These are phyloP conservation scores for pig (Sus scrofa) DNA, from an alignment of 2,113 vertebrate species.

Conservation along the genomic window DNA sequence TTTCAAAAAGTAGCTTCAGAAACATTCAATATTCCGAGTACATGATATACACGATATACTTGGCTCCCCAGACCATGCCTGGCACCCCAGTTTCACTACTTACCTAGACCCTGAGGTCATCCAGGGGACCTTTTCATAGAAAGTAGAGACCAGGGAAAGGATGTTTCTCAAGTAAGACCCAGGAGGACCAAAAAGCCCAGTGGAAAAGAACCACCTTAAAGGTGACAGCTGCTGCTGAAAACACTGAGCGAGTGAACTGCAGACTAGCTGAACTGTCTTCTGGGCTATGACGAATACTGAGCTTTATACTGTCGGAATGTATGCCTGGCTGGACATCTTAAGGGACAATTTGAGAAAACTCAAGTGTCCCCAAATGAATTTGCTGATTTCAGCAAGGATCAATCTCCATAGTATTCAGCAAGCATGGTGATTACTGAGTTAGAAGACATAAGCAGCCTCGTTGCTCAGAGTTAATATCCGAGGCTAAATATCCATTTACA, in stretches of 20 bases:
- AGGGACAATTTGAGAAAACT: conserved; percentile 38
- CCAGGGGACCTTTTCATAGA: not conserved
- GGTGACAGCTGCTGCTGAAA: not conserved
- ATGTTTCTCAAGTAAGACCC: not conserved
- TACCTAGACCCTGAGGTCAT: not conserved
- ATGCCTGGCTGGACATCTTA: conserved; percentile 21
- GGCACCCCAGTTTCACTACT: not conserved
- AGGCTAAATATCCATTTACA: conserved; percentile 44
- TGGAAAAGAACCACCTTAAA: not conserved
- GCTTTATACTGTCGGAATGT: not conserved
- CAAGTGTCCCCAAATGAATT: conserved; percentile 19
- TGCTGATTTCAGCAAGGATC: conserved; percentile 41
- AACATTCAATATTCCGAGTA: not conserved
- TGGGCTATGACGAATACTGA: not conserved
- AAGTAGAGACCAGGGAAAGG: not conserved
- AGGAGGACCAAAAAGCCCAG: not conserved
- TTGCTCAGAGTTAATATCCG: conserved; percentile 29
- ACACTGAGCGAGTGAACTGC: not conserved
- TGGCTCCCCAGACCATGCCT: not conserved
- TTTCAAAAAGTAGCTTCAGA: not conserved
- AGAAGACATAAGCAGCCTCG: conserved; percentile 44
- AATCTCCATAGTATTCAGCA: not conserved
- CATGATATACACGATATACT: too few species aligned
- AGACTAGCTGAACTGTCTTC: not conserved
- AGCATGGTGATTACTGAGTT: not conserved